Evolutionary conservation across 2,113 vertebrate species (phyloP).

Genomic region (Eubucco bourcierii): DNA sequence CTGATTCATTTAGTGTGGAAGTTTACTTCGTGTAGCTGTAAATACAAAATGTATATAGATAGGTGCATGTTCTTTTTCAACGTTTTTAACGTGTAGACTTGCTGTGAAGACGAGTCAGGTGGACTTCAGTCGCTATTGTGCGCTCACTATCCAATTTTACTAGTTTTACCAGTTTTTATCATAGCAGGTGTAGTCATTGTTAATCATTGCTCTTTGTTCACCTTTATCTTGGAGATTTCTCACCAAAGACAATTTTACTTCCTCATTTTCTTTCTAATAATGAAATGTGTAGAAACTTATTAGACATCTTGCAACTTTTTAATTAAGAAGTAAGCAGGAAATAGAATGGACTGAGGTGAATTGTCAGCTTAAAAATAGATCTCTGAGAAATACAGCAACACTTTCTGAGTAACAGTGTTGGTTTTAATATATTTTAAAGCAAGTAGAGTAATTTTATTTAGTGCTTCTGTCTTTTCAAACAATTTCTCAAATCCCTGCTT

Average conservation of each 20-base stretch:
- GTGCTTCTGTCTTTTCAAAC: not conserved
- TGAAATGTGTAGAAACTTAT: not conserved
- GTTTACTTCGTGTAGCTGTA: not conserved
- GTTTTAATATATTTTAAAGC: not conserved
- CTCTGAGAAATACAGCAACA: not conserved
- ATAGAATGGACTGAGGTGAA: not conserved
- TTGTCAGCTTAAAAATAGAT: not conserved
- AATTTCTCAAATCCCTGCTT: not conserved
- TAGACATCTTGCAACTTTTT: not conserved
- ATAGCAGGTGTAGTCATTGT: fast-evolving
- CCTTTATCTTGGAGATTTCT: not conserved
- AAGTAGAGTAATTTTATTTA: not conserved
- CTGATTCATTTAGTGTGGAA: not conserved
- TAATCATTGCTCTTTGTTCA: not conserved
- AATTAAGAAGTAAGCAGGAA: not conserved
- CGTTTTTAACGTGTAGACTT: not conserved
- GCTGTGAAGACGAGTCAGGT: not conserved
- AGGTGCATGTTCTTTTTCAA: fast-evolving
- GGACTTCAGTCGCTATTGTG: fast-evolving
- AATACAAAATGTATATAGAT: fast-evolving
- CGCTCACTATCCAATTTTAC: not conserved
- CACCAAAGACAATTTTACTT: not conserved
- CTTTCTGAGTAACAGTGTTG: fast-evolving
- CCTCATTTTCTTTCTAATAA: not conserved
- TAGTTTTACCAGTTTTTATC: not conserved